Base-by-base conservation (phyloP, 2,113 vertebrate genomes). In the Merops nubicus region DNA sequence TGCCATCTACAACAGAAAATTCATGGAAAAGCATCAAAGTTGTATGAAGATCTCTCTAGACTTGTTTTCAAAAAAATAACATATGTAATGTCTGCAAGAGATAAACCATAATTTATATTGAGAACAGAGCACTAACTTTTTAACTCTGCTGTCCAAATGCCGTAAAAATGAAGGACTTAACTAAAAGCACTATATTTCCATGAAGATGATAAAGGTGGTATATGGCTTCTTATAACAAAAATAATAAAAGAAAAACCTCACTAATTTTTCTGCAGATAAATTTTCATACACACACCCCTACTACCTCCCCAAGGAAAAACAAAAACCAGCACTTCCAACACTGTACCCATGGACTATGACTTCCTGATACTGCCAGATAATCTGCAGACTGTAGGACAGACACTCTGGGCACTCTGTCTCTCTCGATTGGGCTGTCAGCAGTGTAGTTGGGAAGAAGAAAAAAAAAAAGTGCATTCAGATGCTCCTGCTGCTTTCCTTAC, bases 301-400 rank as follows among this genome's bases (percentile, higher is more conserved):
- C 20, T 18, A 1, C 2, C 7, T 0, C 4, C 1, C 17, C 4
- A 3, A 76, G 11, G 5, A 36, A 81, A 88, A 76, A 25, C 3
- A 56, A 69, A 67, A 65, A 18, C 1, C 9, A 42, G 12, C 12
- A 69, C 5, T 72, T 67, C 9, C 2, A 8, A 34, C 36, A 51
- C 6, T 69, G 16, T 34, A 1, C 1, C 2, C 12, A 69, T 28
- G 31, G 43, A 50, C 89, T 85, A 85, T 60, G 0, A 45, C 34
- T 42, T 73, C 20, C 34, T 36, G 33, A 48, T 60, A 36, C 22
- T 40, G 38, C 8, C 53, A 81, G 15, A 29, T 25, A 43, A 82
- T 26, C 28, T 28, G 8, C 23, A 77, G 43, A 45, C 14, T 33
- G 38, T 40, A 77, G n/a, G 45, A 78, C 26, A 36, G 53, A 42